Evolutionary conservation across 2,797 vertebrate genomes (phyloP), one percentile per base, ranked within the genome.

Genomic region (Phoebastria nigripes): DNA sequence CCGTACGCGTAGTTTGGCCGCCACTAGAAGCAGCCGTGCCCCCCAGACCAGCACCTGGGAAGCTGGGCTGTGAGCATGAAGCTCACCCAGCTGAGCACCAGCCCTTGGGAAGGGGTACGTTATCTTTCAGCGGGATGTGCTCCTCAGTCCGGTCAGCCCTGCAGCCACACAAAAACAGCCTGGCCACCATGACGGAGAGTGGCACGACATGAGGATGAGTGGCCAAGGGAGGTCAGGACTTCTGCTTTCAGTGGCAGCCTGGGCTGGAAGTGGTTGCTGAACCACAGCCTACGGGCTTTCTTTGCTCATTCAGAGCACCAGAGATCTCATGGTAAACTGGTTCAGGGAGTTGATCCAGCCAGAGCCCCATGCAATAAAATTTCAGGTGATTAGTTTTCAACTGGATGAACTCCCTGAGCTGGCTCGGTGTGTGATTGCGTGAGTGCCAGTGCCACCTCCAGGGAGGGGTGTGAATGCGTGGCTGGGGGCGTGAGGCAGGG

Each of bases 261-360:
- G 26, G n/a, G 56, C 74, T 85, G 44, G 67, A 93, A 81, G 84
- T 47, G 25, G 21, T 59, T 62, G 35, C 52, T 71, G 71, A 76
- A 39, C 26, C 11, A 3, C 71, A 90, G 41, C 74, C 41, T 35
- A 11, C 65, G 37, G 70, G 49, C 29, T 16, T 17, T 26, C 56
- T 73, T 73, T 66, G 56, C 33, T 71, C 65, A 31, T 89, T 80
- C 7, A 37, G 5, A 49, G 61, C 33, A 65, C 22, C 63, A 58
- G 71, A 0, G 0, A 20, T 96, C 84, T 85, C 47, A 56, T 44
- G 35, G 84, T 71, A 81, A 93, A 92, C 95, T 91, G 91, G 82
- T 94, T 96, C 41, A 88, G 91, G 94, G 96, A 94, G 94, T 37
- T 67, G 44, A 91, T 96, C 65, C 72, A 91, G 78, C 79, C 89